A percentile compares a stretch with the other conserved stretches of the same genome.
Conservation (phyloP, 2,797 vertebrate genomes). For the Rhinatrema bivittatum region DNA sequence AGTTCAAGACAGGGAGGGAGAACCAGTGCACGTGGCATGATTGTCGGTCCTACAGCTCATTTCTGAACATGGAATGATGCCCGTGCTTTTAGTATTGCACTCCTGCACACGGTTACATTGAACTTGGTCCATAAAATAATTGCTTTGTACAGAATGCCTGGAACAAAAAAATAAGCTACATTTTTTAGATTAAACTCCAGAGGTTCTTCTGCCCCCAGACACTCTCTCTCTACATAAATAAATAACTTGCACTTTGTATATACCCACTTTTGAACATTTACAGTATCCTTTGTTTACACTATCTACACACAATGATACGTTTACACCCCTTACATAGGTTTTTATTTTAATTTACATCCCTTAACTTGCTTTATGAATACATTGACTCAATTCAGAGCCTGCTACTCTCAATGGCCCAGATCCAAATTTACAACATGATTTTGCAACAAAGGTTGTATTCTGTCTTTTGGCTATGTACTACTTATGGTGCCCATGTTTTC, state of each 20-base stretch:
- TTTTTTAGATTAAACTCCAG: slow-evolving; percentile 70
- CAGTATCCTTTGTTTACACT: slow-evolving; percentile 62
- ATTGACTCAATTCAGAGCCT: slow-evolving; percentile 40
- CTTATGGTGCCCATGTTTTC: no score
- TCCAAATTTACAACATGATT: slow-evolving; percentile 30
- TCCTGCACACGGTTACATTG: slow-evolving; percentile 59
- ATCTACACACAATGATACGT: slow-evolving; percentile 66
- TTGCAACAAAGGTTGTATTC: slow-evolving; percentile 6
- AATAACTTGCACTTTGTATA: slow-evolving; percentile 73
- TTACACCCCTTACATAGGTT: slow-evolving; percentile 29
- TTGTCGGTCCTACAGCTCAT: slow-evolving; percentile 62
- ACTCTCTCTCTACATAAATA: slow-evolving; percentile 71
- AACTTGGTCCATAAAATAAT: slow-evolving; percentile 71
- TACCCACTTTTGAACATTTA: slow-evolving; percentile 66
- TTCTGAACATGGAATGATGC: slow-evolving; percentile 31
- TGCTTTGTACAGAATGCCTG: slow-evolving; percentile 57
- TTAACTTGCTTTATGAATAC: slow-evolving; percentile 14
- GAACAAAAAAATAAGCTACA: slow-evolving; percentile 57
- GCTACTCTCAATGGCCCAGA: slow-evolving; percentile 41
- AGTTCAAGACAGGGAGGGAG: slow-evolving; percentile 3
- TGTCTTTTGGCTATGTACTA: slow-evolving; percentile 7
- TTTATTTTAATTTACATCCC: slow-evolving; percentile 23
- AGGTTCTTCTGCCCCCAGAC: slow-evolving; percentile 57
- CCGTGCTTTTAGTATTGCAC: slow-evolving; percentile 69
- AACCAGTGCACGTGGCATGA: slow-evolving; percentile 45